These are phyloP conservation scores for Orientallactaga bullata DNA, from an alignment of 2,113 vertebrate species.

Conservation along the genomic window DNA sequence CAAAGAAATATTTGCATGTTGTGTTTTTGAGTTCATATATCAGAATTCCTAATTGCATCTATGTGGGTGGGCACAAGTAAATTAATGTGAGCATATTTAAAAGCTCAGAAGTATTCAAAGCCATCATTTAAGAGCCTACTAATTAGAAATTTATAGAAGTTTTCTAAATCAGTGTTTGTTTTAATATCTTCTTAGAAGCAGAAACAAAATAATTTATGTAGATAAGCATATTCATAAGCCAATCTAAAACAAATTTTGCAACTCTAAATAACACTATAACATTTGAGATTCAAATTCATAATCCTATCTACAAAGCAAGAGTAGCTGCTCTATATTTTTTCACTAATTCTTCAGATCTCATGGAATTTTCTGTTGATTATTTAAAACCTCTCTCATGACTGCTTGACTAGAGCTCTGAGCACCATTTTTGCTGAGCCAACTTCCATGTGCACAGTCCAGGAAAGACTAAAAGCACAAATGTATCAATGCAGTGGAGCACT, in stretches of 20 bases:
- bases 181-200: conserved; percentile 2
- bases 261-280: background rate
- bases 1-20: background rate
- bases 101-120: conserved; percentile 8
- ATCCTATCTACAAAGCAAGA: background rate
- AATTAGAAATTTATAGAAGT: background rate
- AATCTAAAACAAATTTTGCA: background rate
- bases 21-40: background rate
- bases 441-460: background rate
- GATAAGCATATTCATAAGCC: background rate
- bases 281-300: background rate
- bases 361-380: background rate
- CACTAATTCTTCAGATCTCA: background rate
- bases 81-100: background rate
- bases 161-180: background rate
- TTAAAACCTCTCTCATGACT: background rate
- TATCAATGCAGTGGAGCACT: background rate
- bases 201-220: conserved; percentile 5
- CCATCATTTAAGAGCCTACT: background rate
- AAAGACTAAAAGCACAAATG: background rate
- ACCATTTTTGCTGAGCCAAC: conserved; percentile 22
- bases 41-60: background rate
- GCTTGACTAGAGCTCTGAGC: background rate
- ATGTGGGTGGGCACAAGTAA: background rate
- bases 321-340: background rate